Conservation (phyloP, 2,888 invertebrate species). For the Crepidodera aurea region DNA sequence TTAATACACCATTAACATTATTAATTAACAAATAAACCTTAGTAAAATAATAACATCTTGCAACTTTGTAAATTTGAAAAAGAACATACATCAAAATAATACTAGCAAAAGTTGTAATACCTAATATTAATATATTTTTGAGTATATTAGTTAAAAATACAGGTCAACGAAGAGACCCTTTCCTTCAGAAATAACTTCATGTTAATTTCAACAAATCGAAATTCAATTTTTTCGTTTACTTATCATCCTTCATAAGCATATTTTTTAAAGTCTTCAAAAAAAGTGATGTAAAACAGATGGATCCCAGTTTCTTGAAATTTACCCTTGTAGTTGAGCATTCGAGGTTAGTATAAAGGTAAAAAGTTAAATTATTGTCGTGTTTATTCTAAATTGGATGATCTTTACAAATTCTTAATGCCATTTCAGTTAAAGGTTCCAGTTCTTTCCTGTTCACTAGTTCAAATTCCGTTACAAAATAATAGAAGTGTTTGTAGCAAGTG, state of each 20-base stretch:
- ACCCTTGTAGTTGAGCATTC: background rate
- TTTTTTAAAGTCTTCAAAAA: no score
- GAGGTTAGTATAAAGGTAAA: background rate
- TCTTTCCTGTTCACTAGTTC: slow-evolving; percentile 84
- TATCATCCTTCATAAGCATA: no score
- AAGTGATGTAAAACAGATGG: no score
- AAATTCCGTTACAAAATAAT: slow-evolving; percentile 89
- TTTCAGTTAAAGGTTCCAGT: slow-evolving; percentile 82
- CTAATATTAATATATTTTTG: no score
- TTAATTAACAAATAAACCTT: background rate
- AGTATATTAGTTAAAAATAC: no score
- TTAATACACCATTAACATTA: background rate
- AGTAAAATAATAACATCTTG: background rate
- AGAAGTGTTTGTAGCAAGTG: slow-evolving; percentile 94
- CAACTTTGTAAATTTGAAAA: background rate
- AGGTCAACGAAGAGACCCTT: no score
- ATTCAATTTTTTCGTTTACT: no score
- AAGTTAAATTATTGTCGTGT: background rate
- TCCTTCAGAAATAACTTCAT: no score
- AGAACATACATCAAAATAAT: background rate
- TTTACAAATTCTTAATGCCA: slow-evolving; percentile 77
- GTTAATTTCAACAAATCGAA: no score
- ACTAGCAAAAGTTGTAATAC: background rate
- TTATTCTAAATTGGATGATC: slow-evolving; percentile 54
- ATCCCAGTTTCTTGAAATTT: background rate